Base-by-base conservation (phyloP, 2,113 vertebrate genomes). In the Phyllopteryx taeniolatus region DNA sequence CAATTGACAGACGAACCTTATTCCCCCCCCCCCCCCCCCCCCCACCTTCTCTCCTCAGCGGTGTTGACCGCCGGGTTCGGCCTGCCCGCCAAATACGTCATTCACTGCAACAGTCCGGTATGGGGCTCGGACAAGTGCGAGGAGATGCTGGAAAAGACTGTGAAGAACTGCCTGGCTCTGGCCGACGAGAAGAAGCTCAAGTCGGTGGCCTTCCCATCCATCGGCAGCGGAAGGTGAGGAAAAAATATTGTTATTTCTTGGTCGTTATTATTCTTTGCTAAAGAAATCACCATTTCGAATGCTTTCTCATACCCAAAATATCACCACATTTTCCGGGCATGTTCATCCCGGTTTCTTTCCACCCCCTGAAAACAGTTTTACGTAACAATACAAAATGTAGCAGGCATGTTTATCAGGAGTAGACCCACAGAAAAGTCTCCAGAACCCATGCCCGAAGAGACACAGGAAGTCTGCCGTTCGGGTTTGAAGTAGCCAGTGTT, bases 121-220 rank as follows among this genome's bases (percentile, higher is more conserved):
- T 99, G 97, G 98, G 98, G 98, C 71, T 95, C 94, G 0, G 97
- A 98, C 83, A 96, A 95, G 75, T 99, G 98, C 0, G 98, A 98
- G 87, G 97, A 99, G 81, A 78, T 98, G 87, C 94, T 99, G 91
- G 98, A 99, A 69, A 98, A 98, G 89, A 99, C 98, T 0, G 97
- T 99, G 89, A 98, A 96, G 92, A 99, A 99, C 91, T 99, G 98
- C 87, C 89, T 99, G 88, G 96, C 96, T 20, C 84, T 98, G 84
- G 97, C 98, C 1, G 98, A 99, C n/a, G 96, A 99, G 75, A 98
- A 98, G 92, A 99, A 98, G 77, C 95, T 99, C 72, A 98, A 96
- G 84, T 98, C 97, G 35, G 95, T 99, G 35, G 97, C 98, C 0
- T 99, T 99, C 80, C 98, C 98, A 31, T 99, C 98, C 33, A 99